Evolutionary conservation across 2,113 vertebrate genomes (phyloP), one percentile per base, ranked within the genome.

Genomic region (Coptodon rendalli): DNA sequence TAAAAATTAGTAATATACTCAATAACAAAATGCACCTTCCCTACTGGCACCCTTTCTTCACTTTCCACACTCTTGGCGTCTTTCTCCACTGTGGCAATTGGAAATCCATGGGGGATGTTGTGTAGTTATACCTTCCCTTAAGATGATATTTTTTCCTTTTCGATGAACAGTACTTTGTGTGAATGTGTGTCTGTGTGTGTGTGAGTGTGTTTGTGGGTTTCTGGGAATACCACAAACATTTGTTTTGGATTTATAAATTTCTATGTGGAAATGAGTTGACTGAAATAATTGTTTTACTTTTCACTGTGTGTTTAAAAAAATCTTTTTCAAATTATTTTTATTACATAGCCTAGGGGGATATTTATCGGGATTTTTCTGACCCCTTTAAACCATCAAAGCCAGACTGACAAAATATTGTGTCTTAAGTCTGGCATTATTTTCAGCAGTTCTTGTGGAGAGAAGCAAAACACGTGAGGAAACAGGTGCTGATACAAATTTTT

Each of bases 1-100:
- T 91, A 93, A 84, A 92, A 93, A 92, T 87, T 84, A 90, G 85
- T 92, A 93, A 95, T 96, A 95, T 92, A 89, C 93, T 94, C 93
- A 76, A 89, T 94, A 92, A 93, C 91, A 94, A 93, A 95, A 94
- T 89, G 40, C 87, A 89, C 86, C 91, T 91, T 86, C 82, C 91
- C 91, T 79, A 86, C 87, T 66, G 82, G 85, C 88, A 81, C 81
- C 80, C 86, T 91, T 86, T 90, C 91, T 93, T 86, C 86, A 88
- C 90, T 91, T 90, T 84, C 87, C 93, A 88, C 91, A 89, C 88
- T 84, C 91, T 92, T 80, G 71, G 91, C 76, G 81, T 92, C 86
- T 88, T 94, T 83, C 85, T 92, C 80, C 84, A 52, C 91, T 85
- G 54, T 87, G 92, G 90, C 89, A 92, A 93, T 93, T 94, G 90